These are phyloP conservation scores for Thaumatotibia leucotreta DNA, from an alignment of 1,140 invertebrate species.

Conservation along the genomic window DNA sequence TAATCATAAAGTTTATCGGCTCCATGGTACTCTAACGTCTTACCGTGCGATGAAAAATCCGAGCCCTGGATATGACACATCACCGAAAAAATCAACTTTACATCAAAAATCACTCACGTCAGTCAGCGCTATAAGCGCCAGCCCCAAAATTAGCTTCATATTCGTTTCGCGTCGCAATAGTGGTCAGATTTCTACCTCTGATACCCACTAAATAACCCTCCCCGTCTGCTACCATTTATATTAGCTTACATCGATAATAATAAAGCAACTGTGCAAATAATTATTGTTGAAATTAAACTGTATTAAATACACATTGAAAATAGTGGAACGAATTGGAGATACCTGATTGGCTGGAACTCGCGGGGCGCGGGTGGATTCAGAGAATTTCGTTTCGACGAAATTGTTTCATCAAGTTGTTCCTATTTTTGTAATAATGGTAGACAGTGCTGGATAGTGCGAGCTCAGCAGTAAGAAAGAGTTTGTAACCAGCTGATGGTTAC, in stretches of 20 bases:
- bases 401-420: too few relatives aligned
- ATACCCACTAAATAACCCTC: not conserved
- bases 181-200: slow-evolving; percentile 13
- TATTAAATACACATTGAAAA: not conserved
- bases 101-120: not conserved
- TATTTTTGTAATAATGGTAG: too few relatives aligned
- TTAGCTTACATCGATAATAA: not conserved
- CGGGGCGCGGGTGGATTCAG: not conserved
- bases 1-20: too few relatives aligned
- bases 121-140: not conserved
- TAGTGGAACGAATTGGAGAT: not conserved
- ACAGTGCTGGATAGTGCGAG: too few relatives aligned
- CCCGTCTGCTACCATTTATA: not conserved
- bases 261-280: not conserved
- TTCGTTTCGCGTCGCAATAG: not conserved
- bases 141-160: slow-evolving; percentile 1
- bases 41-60: too few relatives aligned
- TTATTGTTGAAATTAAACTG: not conserved
- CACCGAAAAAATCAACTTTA: not conserved
- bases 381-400: too few relatives aligned
- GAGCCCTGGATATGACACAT: too few relatives aligned
- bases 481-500: too few relatives aligned
- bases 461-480: too few relatives aligned
- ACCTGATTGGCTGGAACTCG: not conserved
- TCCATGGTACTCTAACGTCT: too few relatives aligned